Conservation (phyloP, 2,113 vertebrate genomes). For the cattle (Bos taurus) region ARS-UCD2.0 NC_037330.1:67991501-67992000, state of each 20-base stretch:
- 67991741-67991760: conserved; percentile 3
- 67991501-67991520: not conserved
- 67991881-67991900: not conserved
- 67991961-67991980: not conserved
- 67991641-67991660: not conserved
- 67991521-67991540: conserved; percentile 1
- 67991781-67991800: conserved; percentile 1
- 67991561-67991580: conserved; percentile 18
- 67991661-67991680: conserved; percentile 3
- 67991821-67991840: conserved; percentile 8
- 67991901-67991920: not conserved
- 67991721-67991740: conserved; percentile 56
- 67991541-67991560: not conserved
- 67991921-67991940: not conserved
- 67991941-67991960: conserved; percentile 5
- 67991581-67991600: conserved; percentile 1
- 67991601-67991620: not conserved
- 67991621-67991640: conserved; percentile 1
- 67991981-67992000: not conserved
- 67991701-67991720: conserved; percentile 51
- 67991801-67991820: not conserved
- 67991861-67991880: not conserved
- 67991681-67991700: conserved; percentile 33
- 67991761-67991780: not conserved
- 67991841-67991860: not conserved